phyloP scores from a whole-genome alignment of 1,140 invertebrate genomes.

The Drosophila lacertosa region DNA sequence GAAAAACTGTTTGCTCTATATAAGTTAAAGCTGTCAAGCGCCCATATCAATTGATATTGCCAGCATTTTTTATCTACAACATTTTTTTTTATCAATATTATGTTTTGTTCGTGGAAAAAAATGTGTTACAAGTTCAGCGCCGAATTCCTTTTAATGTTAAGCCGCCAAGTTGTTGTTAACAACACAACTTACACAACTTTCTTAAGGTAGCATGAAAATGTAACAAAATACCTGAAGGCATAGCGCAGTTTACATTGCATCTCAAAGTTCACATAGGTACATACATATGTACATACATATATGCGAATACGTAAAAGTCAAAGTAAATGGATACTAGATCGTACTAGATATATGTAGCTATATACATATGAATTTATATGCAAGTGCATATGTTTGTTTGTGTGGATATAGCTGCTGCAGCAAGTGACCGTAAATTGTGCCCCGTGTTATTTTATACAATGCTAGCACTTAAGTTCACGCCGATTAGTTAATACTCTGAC shows the following conservation, averaged over 20 bases:
- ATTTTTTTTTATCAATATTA: not conserved
- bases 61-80: constrained; percentile 1
- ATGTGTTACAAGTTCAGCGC: not conserved
- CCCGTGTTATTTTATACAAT: constrained; percentile 22
- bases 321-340: constrained; percentile 19
- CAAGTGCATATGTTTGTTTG: not conserved
- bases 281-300: too few species aligned
- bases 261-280: constrained; percentile 10
- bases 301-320: not conserved
- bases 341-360: constrained; percentile 9
- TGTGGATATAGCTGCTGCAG: not conserved
- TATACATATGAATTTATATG: not conserved
- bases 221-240: constrained; percentile 28
- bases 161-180: not conserved
- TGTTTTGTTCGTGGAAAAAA: not conserved
- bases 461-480: constrained; percentile 33
- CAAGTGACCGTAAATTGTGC: constrained; percentile 19
- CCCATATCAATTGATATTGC: not conserved
- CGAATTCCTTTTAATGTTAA: not conserved
- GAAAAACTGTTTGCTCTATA: too few species aligned
- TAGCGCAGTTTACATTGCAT: constrained; percentile 6
- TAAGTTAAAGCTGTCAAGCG: not conserved
- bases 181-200: not conserved
- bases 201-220: constrained; percentile 1
- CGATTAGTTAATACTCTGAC: constrained; percentile 28